Base-by-base conservation (phyloP, 2,113 vertebrate genomes). In the Lethenteron camtschaticum region DNA sequence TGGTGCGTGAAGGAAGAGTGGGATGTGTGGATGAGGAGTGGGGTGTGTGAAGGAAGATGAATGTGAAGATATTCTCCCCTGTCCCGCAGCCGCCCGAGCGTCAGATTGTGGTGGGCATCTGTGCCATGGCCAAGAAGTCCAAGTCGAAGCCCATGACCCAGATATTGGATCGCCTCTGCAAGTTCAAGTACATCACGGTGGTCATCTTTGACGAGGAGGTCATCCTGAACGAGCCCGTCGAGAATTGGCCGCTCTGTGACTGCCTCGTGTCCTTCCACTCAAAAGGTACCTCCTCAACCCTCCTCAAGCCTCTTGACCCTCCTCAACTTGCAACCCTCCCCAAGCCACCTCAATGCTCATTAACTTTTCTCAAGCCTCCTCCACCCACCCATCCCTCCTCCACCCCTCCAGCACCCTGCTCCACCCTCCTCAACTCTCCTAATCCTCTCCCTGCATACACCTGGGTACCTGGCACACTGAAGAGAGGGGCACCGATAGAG, bases 141-240 rank as follows among this genome's bases (percentile, higher is more conserved):
- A 95, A 99, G 78, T 99, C 94, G 14, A 99, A 99, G 79, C 94
- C 94, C 57, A 99, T 99, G 94, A 99, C 94, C 56, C 91, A 99
- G 79, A 99, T 99, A 76, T 80, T 99, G 77, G 90, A 96, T 78
- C 83, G 94, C 72, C 85, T 99, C 72, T 96, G 94, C 82, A 85
- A 85, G 78, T 99, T 99, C 57, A 89, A 99, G 75, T 99, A 87
- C 77, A 87, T 99, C 79, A 94, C 88, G 0, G 94, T 96, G 74
- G 86, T 95, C 77, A 95, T 96, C 75, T 89, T 99, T 81, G 88
- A 89, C 7, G 94, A 99, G 75, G 94, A 99, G 2, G 83, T 84
- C 75, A 94, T 99, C 74, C 88, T 96, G 74, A 95, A 94, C 0
- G 89, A 96, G 73, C 84, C 90, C 0, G 91, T 96, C 76, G 90